Conservation (phyloP, 2,113 vertebrate genomes). For the Lethenteron camtschaticum region DNA sequence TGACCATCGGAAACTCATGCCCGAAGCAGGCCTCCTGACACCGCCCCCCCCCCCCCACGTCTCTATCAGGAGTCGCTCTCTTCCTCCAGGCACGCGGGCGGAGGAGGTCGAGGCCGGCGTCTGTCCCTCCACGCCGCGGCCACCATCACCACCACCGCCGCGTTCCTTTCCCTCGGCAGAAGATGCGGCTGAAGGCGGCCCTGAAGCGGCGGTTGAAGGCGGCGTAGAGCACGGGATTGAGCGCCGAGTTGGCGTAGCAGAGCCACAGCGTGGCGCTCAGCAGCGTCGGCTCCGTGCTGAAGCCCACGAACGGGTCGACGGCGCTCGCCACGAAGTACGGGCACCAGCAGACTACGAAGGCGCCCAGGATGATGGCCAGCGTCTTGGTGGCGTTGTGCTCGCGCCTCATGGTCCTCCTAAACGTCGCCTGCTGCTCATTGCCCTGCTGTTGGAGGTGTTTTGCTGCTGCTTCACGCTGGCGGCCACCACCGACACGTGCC, state of each 20-base stretch:
- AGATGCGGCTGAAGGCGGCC: constrained; percentile 18
- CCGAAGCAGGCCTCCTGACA: no score
- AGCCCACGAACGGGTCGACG: constrained; percentile 29
- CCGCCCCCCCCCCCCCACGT: no score
- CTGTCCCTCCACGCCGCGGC: no score
- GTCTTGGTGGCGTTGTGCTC: constrained; percentile 83
- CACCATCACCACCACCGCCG: no score
- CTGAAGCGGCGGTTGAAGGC: constrained; percentile 67
- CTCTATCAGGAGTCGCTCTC: no score
- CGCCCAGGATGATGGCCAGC: constrained; percentile 55
- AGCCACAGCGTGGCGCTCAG: constrained; percentile 44
- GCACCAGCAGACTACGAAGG: constrained; percentile 68
- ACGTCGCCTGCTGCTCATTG: no score
- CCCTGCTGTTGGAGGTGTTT: no score
- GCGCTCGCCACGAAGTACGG: constrained; percentile 65
- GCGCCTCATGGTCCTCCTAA: constrained; percentile 17
- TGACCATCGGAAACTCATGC: no score
- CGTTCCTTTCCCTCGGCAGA: no score
- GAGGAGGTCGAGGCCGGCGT: no score
- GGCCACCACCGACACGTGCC: constrained; percentile 16
- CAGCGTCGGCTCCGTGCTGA: constrained; percentile 10
- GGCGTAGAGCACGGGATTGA: constrained; percentile 72
- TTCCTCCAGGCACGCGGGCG: no score
- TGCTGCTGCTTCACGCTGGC: constrained; percentile 10
- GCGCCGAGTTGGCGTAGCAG: constrained; percentile 68